Evolutionary conservation across 2,888 invertebrate genomes (phyloP).

Genomic region (Drosophila paranaensis): DNA sequence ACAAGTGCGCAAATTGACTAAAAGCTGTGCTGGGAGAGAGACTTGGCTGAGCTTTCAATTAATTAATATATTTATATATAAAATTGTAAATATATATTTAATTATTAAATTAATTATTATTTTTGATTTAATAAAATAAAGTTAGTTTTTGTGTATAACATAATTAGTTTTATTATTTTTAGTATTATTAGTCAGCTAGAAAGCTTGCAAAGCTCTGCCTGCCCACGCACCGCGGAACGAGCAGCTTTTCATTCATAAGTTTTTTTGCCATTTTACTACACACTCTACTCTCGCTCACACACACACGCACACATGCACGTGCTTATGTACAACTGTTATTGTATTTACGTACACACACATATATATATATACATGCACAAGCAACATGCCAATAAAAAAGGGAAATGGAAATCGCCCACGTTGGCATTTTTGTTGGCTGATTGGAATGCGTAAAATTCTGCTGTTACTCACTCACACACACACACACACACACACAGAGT

Average conservation of each 20-base stretch:
- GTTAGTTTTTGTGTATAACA: too few relatives aligned
- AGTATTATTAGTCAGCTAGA: constrained; percentile 10
- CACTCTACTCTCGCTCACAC: constrained; percentile 8
- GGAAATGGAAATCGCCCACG: constrained; percentile 64
- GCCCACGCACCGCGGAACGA: constrained; percentile 32
- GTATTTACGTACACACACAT: background rate
- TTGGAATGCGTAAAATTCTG: constrained; percentile 77
- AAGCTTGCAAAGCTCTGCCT: constrained; percentile 35
- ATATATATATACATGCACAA: constrained; percentile 9
- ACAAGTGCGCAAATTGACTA: constrained; percentile 24
- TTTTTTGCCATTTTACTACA: constrained; percentile 57
- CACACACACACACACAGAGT: constrained; percentile 14
- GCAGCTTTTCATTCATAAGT: constrained; percentile 72
- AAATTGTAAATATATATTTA: background rate
- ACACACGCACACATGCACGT: background rate
- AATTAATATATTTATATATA: background rate
- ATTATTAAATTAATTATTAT: background rate
- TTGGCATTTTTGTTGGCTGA: constrained; percentile 63
- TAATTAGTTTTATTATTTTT: background rate
- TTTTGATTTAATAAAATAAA: too few relatives aligned
- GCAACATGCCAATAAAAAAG: constrained; percentile 43
- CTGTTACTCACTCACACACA: constrained; percentile 25
- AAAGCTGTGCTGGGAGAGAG: background rate
- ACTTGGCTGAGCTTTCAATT: background rate
- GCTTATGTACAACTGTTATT: constrained; percentile 15